These are phyloP conservation scores for Lumbricus terrestris DNA, from an alignment of 2,888 invertebrate genomes.

Conservation along the genomic window DNA sequence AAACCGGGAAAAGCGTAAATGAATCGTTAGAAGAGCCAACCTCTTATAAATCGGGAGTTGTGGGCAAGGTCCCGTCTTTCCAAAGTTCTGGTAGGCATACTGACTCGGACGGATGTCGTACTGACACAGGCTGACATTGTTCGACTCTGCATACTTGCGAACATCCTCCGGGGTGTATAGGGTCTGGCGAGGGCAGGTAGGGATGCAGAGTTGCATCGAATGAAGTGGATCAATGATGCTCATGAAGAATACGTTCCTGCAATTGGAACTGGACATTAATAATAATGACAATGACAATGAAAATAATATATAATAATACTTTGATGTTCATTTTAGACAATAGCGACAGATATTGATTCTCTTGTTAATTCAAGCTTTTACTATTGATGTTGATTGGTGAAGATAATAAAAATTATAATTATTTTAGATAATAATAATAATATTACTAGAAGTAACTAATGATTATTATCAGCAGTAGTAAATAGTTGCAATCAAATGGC, in stretches of 20 bases:
- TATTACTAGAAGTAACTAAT: too few species aligned
- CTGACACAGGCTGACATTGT: conserved; percentile 76
- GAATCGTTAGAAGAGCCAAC: conserved; percentile 54
- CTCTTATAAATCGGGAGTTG: conserved; percentile 74
- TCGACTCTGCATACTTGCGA: conserved; percentile 71
- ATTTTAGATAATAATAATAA: too few species aligned
- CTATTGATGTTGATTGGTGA: too few species aligned
- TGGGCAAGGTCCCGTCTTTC: conserved; percentile 72
- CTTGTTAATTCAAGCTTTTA: too few species aligned
- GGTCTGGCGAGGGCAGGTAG: conserved; percentile 74
- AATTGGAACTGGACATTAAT: conserved; percentile 39
- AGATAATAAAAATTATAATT: too few species aligned
- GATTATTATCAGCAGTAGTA: too few species aligned
- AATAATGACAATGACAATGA: too few species aligned
- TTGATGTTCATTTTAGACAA: too few species aligned
- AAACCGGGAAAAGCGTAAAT: too few species aligned
- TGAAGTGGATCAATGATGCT: conserved; percentile 74
- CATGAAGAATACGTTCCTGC: conserved; percentile 77
- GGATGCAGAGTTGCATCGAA: conserved; percentile 84
- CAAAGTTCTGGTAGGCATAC: conserved; percentile 24
- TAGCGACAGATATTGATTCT: too few species aligned
- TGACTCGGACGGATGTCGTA: conserved; percentile 52
- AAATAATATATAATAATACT: too few species aligned
- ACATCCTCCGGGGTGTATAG: conserved; percentile 67
- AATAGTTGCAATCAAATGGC: too few species aligned